Evolutionary conservation across 2,888 invertebrate species (phyloP).

Genomic region (Dryobota labecula): DNA sequence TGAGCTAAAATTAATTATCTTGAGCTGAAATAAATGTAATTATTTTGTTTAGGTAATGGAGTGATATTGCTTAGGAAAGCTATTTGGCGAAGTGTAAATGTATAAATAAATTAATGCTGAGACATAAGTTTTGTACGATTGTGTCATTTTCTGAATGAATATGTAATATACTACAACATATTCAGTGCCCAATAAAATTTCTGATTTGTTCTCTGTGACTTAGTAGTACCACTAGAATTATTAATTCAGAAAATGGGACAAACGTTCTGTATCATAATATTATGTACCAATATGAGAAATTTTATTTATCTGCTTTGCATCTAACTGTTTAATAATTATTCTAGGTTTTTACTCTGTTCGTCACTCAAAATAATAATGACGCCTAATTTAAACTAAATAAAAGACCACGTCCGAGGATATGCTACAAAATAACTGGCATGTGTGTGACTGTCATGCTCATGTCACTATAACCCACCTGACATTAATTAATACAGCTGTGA

Average conservation of each 20-base stretch:
- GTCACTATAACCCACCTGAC: not conserved
- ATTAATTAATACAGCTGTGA: not conserved
- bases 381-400: constrained; percentile 18
- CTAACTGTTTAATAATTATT: constrained; percentile 79
- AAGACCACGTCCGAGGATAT: constrained; percentile 24
- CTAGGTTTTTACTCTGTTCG: constrained; percentile 84
- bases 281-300: constrained; percentile 82
- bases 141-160: constrained; percentile 78
- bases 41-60: constrained; percentile 81
- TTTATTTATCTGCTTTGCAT: constrained; percentile 87
- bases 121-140: constrained; percentile 76
- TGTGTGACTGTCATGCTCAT: too few species aligned
- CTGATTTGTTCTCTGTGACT: constrained; percentile 26
- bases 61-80: constrained; percentile 83
- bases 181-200: constrained; percentile 16
- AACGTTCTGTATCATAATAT: constrained; percentile 80
- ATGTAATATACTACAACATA: constrained; percentile 17
- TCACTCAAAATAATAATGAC: constrained; percentile 45
- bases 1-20: constrained; percentile 75
- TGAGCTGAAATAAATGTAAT: constrained; percentile 80
- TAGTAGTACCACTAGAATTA: constrained; percentile 35
- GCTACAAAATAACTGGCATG: not conserved
- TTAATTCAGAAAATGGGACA: constrained; percentile 78
- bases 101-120: constrained; percentile 87
- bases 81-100: constrained; percentile 86